A percentile compares a stretch with the other conserved stretches of the same genome.
These are phyloP conservation scores for Cerceris ruficornis DNA, from an alignment of 2,888 invertebrate species.

Conservation along the genomic window DNA sequence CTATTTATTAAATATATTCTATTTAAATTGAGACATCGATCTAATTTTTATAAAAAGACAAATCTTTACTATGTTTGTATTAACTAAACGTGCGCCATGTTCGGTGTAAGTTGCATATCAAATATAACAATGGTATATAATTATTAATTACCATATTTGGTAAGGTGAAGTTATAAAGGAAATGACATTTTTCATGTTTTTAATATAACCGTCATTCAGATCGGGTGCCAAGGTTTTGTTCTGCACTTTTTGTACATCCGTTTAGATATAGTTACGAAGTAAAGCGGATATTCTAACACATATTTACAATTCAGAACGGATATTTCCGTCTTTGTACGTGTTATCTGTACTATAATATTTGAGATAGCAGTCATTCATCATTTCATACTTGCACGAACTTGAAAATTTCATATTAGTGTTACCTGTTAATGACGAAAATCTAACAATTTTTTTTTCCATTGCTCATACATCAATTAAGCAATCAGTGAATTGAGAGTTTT, in stretches of 20 bases:
- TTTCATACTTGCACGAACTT: neutral
- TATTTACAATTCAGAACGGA: slow-evolving; percentile 1
- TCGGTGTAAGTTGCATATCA: too few species aligned
- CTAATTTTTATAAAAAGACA: too few species aligned
- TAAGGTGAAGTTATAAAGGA: too few species aligned
- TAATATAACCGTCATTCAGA: neutral
- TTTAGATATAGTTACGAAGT: slow-evolving; percentile 14
- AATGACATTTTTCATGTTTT: too few species aligned
- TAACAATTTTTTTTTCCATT: neutral
- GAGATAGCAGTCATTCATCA: neutral
- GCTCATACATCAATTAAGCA: neutral
- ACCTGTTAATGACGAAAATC: too few species aligned
- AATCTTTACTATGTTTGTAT: too few species aligned
- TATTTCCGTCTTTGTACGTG: slow-evolving; percentile 1
- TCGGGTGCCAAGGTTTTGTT: slow-evolving; percentile 4
- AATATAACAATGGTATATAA: too few species aligned
- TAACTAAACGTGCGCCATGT: too few species aligned
- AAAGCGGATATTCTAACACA: slow-evolving; percentile 35
- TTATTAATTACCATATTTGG: too few species aligned
- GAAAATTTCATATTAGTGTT: neutral
- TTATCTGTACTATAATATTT: slow-evolving; percentile 20
- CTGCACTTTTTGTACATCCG: slow-evolving; percentile 8
- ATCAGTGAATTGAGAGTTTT: too few species aligned
- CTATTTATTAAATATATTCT: too few species aligned
- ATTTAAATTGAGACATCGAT: too few species aligned